phyloP scores from a whole-genome alignment of 2,797 vertebrate species.

The Bovichtus variegatus region DNA sequence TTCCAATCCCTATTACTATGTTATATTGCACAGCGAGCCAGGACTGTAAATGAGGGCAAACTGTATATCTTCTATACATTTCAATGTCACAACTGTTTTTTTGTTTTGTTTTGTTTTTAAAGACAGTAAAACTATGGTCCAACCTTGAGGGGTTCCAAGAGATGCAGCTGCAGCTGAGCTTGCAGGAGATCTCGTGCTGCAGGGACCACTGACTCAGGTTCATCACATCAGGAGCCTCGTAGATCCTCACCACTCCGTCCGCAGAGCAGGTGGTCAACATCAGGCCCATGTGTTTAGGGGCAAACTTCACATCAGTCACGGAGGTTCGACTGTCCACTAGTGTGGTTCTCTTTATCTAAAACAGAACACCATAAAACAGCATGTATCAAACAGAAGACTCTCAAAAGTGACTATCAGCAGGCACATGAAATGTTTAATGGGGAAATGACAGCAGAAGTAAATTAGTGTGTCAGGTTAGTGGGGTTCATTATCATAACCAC shows the following conservation, averaged over 20 bases:
- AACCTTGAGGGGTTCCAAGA: slow-evolving; percentile 99
- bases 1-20: no score
- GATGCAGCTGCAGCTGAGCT: slow-evolving; percentile 98
- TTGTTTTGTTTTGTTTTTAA: no score
- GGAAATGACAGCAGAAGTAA: not conserved
- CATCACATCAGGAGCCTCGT: slow-evolving; percentile 98
- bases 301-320: slow-evolving; percentile 98
- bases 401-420: not conserved
- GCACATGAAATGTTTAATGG: no score
- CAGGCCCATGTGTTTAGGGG: slow-evolving; percentile 98
- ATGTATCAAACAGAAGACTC: not conserved
- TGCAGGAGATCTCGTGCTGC: slow-evolving; percentile 98
- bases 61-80: not conserved
- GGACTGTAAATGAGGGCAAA: not conserved
- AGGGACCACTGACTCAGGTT: slow-evolving; percentile 99
- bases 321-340: slow-evolving; percentile 98
- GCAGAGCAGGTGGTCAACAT: slow-evolving; percentile 98
- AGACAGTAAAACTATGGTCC: slow-evolving; percentile 3
- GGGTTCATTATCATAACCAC: not conserved
- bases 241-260: slow-evolving; percentile 96
- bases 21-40: no score
- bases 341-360: slow-evolving; percentile 97
- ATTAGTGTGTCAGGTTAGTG: not conserved
- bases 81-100: not conserved
- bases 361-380: not conserved